Evolutionary conservation across 2,113 vertebrate genomes (phyloP).

Genomic region (Otolemur garnettii): DNA sequence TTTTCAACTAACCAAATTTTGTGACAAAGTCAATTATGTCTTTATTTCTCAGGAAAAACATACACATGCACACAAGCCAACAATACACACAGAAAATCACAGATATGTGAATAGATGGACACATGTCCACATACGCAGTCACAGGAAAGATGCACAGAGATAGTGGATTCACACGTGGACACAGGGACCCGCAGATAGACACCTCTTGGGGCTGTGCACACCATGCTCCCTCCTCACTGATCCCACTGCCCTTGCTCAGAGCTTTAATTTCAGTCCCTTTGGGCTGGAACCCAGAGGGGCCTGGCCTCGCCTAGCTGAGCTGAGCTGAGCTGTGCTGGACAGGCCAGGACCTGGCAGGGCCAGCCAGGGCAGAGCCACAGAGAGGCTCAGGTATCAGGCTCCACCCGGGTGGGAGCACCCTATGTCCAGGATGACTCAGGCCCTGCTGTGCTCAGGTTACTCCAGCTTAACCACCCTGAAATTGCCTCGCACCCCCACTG

Average conservation of each 20-base stretch:
- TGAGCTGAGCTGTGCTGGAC: conserved; percentile 1
- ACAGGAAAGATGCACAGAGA: accelerated
- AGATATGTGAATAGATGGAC: not conserved
- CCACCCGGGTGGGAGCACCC: not conserved
- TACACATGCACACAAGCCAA: not conserved
- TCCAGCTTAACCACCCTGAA: conserved; percentile 20
- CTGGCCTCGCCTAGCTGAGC: not conserved
- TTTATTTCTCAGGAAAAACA: not conserved
- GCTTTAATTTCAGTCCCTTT: conserved; percentile 17
- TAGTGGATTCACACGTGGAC: not conserved
- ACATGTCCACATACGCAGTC: not conserved
- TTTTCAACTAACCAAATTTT: not conserved
- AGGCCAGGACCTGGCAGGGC: conserved; percentile 24
- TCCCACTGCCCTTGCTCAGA: not conserved
- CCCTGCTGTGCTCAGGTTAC: not conserved
- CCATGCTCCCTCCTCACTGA: accelerated
- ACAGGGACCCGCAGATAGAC: not conserved
- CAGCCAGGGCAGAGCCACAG: conserved; percentile 40
- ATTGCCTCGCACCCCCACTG: not conserved
- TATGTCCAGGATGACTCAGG: conserved; percentile 51
- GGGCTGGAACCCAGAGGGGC: not conserved
- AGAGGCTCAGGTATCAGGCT: conserved; percentile 64
- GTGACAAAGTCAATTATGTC: conserved; percentile 11
- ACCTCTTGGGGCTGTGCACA: not conserved
- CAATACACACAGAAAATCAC: not conserved